Conservation (phyloP, 2,888 invertebrate species). For the Pammene fasciana region DNA sequence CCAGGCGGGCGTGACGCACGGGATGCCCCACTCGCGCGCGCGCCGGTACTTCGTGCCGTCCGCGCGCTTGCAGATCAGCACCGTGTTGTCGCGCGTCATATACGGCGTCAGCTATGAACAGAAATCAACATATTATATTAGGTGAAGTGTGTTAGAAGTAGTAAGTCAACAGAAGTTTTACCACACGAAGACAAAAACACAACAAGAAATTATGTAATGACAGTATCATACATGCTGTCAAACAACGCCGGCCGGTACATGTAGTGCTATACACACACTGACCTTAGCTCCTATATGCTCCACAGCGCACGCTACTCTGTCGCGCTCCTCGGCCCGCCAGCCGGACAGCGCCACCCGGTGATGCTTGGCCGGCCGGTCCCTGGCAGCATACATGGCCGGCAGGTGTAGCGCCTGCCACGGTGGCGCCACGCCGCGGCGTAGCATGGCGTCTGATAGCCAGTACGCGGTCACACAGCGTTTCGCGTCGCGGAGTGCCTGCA, state of each 20-base stretch:
- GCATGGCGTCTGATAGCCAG: constrained; percentile 96
- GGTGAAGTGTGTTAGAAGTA: too few relatives aligned
- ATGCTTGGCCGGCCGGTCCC: constrained; percentile 88
- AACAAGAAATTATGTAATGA: too few relatives aligned
- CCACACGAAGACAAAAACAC: too few relatives aligned
- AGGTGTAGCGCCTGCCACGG: constrained; percentile 98
- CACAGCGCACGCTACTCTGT: constrained; percentile 92
- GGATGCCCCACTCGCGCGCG: constrained; percentile 96
- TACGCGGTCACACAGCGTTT: constrained; percentile 91
- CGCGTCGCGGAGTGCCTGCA: constrained; percentile 85
- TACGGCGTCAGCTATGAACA: constrained; percentile 85
- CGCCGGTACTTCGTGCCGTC: constrained; percentile 94
- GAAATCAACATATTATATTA: not conserved
- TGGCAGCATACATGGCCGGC: constrained; percentile 87
- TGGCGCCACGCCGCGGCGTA: constrained; percentile 92
- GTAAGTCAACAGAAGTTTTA: too few relatives aligned
- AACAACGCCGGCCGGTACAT: too few relatives aligned
- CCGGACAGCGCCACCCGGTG: constrained; percentile 94
- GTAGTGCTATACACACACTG: constrained; percentile 52
- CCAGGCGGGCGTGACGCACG: too few relatives aligned
- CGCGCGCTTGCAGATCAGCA: constrained; percentile 89
- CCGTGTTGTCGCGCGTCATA: constrained; percentile 90
- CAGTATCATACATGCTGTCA: too few relatives aligned
- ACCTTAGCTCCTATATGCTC: constrained; percentile 93
- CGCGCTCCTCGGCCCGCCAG: constrained; percentile 94